Evolutionary conservation across 2,113 vertebrate species (phyloP).

Genomic region (Todiramphus chloris): DNA sequence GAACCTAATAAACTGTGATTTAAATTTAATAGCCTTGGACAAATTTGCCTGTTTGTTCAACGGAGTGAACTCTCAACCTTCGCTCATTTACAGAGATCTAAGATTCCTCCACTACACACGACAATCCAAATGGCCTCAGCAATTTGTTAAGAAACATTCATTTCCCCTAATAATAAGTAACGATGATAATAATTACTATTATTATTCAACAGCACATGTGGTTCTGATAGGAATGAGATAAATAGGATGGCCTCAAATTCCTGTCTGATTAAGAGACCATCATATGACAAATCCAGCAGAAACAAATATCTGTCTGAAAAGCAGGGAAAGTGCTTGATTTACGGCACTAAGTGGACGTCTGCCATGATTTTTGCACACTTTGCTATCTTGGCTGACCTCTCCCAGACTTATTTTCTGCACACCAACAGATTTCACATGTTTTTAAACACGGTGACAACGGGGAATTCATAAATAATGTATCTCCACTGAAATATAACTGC

Average conservation of each 20-base stretch:
- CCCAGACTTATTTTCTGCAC: slow-evolving; percentile 29
- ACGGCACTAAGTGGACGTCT: slow-evolving; percentile 11
- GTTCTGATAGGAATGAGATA: slow-evolving; percentile 43
- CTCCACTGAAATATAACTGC: slow-evolving; percentile 44
- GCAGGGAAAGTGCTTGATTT: slow-evolving; percentile 41
- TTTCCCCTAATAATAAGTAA: slow-evolving; percentile 7
- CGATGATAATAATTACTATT: background rate
- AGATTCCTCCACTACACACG: background rate
- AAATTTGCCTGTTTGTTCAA: slow-evolving; percentile 27
- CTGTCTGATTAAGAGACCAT: slow-evolving; percentile 44
- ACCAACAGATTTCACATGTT: slow-evolving; percentile 51
- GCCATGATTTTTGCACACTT: slow-evolving; percentile 48
- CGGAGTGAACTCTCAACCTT: slow-evolving; percentile 3
- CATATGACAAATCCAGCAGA: slow-evolving; percentile 42
- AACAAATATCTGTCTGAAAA: slow-evolving; percentile 21
- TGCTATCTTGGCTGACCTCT: slow-evolving; percentile 52
- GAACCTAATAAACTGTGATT: slow-evolving; percentile 40
- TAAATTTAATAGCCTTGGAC: slow-evolving; percentile 23
- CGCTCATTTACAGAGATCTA: background rate
- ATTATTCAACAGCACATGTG: slow-evolving; percentile 15
- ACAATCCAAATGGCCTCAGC: background rate
- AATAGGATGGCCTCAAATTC: slow-evolving; percentile 15
- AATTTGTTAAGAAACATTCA: background rate
- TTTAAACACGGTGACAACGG: slow-evolving; percentile 37
- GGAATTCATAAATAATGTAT: slow-evolving; percentile 66